Evolutionary conservation across 2,888 invertebrate genomes (phyloP), one percentile per base, ranked within the genome.

Genomic region (Heliconius charithonia): DNA sequence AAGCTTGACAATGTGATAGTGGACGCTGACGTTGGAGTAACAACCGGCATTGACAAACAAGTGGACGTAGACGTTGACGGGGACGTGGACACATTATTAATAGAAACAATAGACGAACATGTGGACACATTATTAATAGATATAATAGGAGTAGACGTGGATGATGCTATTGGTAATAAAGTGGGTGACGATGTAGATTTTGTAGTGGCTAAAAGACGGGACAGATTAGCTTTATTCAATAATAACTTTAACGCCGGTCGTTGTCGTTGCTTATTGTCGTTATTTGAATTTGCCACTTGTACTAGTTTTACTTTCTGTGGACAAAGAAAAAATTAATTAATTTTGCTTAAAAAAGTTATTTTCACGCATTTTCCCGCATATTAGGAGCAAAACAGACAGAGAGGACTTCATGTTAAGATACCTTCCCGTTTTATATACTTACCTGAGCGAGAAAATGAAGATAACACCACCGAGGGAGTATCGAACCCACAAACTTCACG

Each of bases 191-290:
- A 27, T 19, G 27, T 32, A 56, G 59, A 59, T 72, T 69, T 56
- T 13, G 89, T 85, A 77, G 81, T 83, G 75, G 90, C 88, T 37
- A 92, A 81, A 75, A 92, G 88, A 45, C 88, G 87, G 81, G 84
- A 84, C 84, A 91, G 87, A 87, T 89, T 91, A 83, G 86, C 86
- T 83, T 91, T 91, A 87, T 95, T 93, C 87, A 93, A 89, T 85
- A 92, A 89, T 84, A 95, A 92, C 87, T 93, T 94, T 83, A 95
- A 94, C 80, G 95, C 91, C 91, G 88, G 80, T 10, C 78, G 82
- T 74, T 69, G 73, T 69, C 78, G 75, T 75, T 41, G 75, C 32
- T 32, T 66, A 74, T 25, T 72, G 67, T 70, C 63, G 71, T 65
- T 71, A 67, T 72, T 45, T 65, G 70, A 62, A 62, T 69, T 41